Base-by-base conservation (phyloP, 2,888 invertebrate species). In the Archips crataeganus region DNA sequence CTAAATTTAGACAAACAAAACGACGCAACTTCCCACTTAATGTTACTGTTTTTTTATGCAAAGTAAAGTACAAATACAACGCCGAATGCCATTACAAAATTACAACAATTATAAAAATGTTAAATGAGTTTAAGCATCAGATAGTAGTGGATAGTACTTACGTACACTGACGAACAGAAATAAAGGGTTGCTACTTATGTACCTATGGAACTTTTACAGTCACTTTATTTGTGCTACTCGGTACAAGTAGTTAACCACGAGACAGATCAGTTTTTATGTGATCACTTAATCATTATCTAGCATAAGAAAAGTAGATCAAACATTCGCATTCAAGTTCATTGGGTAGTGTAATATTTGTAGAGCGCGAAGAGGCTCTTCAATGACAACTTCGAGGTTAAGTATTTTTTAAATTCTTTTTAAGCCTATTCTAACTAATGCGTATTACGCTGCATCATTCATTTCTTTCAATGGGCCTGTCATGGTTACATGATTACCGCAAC, bases 301-400 rank as follows among this genome's bases (percentile, higher is more conserved):
- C n/a, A n/a, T 54, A 54, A 54, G 15, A 54, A 23, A 23, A 54
- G 8, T 15, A 54, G 15, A 54, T 54, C 54, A 54, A 54, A 3
- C 9, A 23, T 8, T 23, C 9, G 15, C 54, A 54, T 54, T 54
- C 54, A 23, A 54, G 23, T 23, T 54, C 2, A 23, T 54, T 23
- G 8, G 8, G 8, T 23, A 54, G 23, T 54, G 23, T 54, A 23
- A 54, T 54, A 23, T 54, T 23, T 54, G 54, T 54, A 63, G 59
- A 73, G 57, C 32, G n/a, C 59, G 42, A 57, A 68, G 59, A 69
- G 67, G 59, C 59, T 68, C 68, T 59, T 39, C 73, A 64, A 47
- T 45, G 68, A 67, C 45, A 32, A 32, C 32, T 45, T 63, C 68
- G 63, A 73, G 73, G 73, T 64, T 73, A 72, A 72, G 67, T 62